Conservation (phyloP, 1,140 invertebrate species). For the Heliconius nattereri region DNA sequence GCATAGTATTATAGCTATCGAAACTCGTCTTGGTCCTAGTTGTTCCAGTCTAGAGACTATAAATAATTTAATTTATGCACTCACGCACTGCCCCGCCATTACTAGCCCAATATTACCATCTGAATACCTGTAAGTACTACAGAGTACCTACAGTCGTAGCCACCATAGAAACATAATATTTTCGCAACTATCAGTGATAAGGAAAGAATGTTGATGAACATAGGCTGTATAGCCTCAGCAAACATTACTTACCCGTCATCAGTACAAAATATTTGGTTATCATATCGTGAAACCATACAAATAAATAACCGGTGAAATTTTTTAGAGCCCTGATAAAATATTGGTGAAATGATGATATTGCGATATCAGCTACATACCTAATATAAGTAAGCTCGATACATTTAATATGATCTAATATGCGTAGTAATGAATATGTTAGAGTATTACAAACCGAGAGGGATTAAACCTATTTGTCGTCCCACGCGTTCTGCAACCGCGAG, state of each 20-base stretch:
- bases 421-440: conserved; percentile 37
- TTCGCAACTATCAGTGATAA: conserved; percentile 28
- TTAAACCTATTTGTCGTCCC: conserved; percentile 77
- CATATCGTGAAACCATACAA: conserved; percentile 58
- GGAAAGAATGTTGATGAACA: conserved; percentile 8
- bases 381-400: not conserved
- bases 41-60: conserved; percentile 38
- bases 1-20: conserved; percentile 33
- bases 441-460: conserved; percentile 52
- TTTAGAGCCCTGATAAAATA: conserved; percentile 64
- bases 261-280: conserved; percentile 71
- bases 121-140: conserved; percentile 25
- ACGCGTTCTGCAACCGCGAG: conserved; percentile 73
- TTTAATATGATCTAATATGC: conserved; percentile 30
- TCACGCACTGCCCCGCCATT: conserved; percentile 33
- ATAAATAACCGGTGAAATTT: conserved; percentile 70
- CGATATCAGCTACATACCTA: conserved; percentile 17
- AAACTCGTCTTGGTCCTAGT: conserved; percentile 39
- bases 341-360: conserved; percentile 55
- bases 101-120: conserved; percentile 34
- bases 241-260: conserved; percentile 38
- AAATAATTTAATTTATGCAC: conserved; percentile 51
- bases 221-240: conserved; percentile 48
- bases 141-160: not conserved
- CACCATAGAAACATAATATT: conserved; percentile 17